Base-by-base conservation (phyloP, 2,797 vertebrate species). In the Crax fasciolata region DNA sequence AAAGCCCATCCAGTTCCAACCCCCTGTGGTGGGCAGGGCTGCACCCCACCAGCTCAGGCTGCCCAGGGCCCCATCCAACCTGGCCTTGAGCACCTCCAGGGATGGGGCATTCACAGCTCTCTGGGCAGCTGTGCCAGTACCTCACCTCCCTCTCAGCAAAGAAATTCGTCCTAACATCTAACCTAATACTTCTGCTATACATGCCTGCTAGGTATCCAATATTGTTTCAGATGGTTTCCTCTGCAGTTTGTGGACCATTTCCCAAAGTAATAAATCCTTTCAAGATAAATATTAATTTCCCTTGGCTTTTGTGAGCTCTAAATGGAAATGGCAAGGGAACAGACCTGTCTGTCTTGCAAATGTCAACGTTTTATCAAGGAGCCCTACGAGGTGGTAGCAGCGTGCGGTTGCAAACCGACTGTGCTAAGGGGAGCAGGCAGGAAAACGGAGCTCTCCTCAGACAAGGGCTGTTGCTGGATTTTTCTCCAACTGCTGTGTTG, bases 331-430 rank as follows among this genome's bases (percentile, higher is more conserved):
- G 39, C 66, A 89, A 67, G 39, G 65, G 5, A 55, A 70, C 54
- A 89, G 58, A 63, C 6, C 19, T 66, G 12, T 16, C 46, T 78
- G 78, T 27, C 38, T 75, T 70, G 62, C 5, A 68, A 75, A 68
- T 11, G 14, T 16, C 46, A 24, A 21, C 17, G 57, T 68, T 92
- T 63, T 65, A 16, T 51, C 18, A 72, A 58, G 46, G 18, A 94
- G 2, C n/a, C n/a, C 13, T 67, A 3, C 12, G 57, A 0, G 10
- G 9, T 18, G 20, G 35, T n/a, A 78, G 10, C 0, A 0, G 23
- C 27, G 5, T 38, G 54, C 54, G 16, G 18, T 14, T 89, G 70
- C 39, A 84, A 87, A 85, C 25, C 63, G 59, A 66, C 43, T 1
- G 1, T 8, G 27, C 46, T 82, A 24, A 89, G 59, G 11, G 20